Evolutionary conservation across 2,888 invertebrate genomes (phyloP), one percentile per base, ranked within the genome.

Genomic region (Listrodromus nycthemerus): DNA sequence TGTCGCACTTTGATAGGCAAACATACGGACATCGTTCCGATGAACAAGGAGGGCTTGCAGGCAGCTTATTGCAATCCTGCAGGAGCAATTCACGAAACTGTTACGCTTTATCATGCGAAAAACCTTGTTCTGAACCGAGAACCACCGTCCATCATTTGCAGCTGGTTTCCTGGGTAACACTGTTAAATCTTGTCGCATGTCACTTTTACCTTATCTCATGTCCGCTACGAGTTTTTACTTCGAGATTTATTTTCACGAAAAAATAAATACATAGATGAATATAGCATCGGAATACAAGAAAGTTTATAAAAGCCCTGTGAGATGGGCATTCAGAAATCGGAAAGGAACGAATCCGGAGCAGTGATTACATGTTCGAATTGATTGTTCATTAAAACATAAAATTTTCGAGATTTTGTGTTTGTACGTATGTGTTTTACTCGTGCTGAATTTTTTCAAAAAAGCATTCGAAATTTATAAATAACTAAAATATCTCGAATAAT

Each of bases 101-200:
- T 98, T 58, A 98, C 97, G 0, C 94, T 96, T 0, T 94, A 94
- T 83, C 93, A 94, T 74, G 95, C 95, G 0, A 92, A 94, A 24
- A 94, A 95, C 84, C 93, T 95, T 21, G 90, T 93, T 52, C 92
- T 96, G 19, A 93, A 94, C 41, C 94, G 94, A 0, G 94, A 94
- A 5, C 88, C 93, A 66, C 95, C 96, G 0, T 96, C 96, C 1
- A 95, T 95, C n/a, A 95, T 96, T 87, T 96, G 96, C 90, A 96
- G 96, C 85, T 98, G 98, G 98, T 98, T 98, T 93, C 97, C 97
- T 6, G 97, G 97, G 96, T 96, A 73, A 70, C 58, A 58, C 69
- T 37, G 65, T 41, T 63, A 30, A 33, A 19, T n/a, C 65, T 48
- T 80, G 45, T 50, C 27, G 8, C 63, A 74, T 45, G 69, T n/a